A percentile compares a stretch with the other conserved stretches of the same genome.
phyloP scores from a whole-genome alignment of 2,797 vertebrate genomes.

The Neosilurus mollespiculum region DNA sequence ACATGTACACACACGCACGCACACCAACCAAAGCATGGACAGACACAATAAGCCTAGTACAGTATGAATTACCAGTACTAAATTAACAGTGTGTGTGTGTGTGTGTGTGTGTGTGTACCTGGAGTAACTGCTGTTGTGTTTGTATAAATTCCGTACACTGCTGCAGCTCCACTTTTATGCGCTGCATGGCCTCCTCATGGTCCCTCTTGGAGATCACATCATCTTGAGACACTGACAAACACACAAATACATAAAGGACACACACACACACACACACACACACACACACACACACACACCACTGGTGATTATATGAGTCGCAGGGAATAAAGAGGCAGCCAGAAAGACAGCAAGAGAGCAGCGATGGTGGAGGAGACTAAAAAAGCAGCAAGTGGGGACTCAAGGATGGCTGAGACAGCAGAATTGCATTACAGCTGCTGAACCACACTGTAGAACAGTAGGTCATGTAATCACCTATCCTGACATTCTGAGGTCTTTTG shows the following conservation, averaged over 20 bases:
- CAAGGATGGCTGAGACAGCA: no score
- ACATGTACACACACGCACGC: conserved; percentile 8
- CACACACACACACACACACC: neutral
- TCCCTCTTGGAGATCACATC: conserved; percentile 83
- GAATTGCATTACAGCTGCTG: no score
- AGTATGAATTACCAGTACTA: neutral
- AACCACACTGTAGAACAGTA: no score
- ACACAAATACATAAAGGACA: no score
- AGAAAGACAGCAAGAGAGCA: neutral
- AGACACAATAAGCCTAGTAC: neutral
- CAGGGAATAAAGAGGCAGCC: neutral
- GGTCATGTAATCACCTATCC: no score
- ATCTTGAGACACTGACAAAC: conserved; percentile 75
- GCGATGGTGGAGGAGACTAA: neutral
- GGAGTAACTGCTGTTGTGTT: conserved; percentile 90
- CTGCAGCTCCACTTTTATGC: conserved; percentile 86
- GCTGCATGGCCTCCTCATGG: conserved; percentile 87
- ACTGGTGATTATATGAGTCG: no score
- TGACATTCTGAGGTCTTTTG: no score
- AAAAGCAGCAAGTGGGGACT: neutral
- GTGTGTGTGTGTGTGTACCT: conserved; percentile 70
- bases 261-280: neutral
- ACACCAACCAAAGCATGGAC: neutral
- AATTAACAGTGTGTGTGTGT: neutral
- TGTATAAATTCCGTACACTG: conserved; percentile 96